Evolutionary conservation across 2,113 vertebrate genomes (phyloP).

Genomic region (Arvicanthis niloticus): DNA sequence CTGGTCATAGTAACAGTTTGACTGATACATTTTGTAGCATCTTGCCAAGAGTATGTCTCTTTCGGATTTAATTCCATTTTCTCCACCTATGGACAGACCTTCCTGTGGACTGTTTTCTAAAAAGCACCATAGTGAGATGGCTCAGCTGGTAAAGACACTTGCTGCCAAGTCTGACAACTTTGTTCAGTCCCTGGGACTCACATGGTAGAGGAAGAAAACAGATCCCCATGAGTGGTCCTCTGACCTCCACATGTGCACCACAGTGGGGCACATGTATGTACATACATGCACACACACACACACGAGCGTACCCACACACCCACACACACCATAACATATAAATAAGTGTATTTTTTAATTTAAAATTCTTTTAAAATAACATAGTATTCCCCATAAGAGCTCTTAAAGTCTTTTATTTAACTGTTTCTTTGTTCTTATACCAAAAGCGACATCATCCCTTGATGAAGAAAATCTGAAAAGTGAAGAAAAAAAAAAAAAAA

Average conservation of each 20-base stretch:
- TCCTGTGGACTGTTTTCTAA: neutral
- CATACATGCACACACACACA: neutral
- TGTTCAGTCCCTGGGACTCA: neutral
- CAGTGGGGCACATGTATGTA: no score
- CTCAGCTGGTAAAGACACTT: neutral
- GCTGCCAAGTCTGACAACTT: neutral
- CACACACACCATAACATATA: neutral
- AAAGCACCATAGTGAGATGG: neutral
- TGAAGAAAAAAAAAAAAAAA: neutral
- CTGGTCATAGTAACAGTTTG: neutral
- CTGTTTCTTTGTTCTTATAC: neutral
- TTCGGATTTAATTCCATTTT: neutral
- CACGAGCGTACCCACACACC: no score
- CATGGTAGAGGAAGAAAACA: neutral
- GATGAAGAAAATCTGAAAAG: neutral
- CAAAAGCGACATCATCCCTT: neutral
- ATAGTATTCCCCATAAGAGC: neutral
- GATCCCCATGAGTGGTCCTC: neutral
- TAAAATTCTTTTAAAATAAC: neutral
- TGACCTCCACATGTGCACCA: neutral
- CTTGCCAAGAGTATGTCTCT: slow-evolving; percentile 6
- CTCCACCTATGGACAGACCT: neutral
- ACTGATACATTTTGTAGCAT: neutral
- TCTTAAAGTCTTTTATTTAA: neutral
- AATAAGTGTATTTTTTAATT: neutral